Base-by-base conservation (phyloP, 2,797 vertebrate genomes). In the Manis javanica region DNA sequence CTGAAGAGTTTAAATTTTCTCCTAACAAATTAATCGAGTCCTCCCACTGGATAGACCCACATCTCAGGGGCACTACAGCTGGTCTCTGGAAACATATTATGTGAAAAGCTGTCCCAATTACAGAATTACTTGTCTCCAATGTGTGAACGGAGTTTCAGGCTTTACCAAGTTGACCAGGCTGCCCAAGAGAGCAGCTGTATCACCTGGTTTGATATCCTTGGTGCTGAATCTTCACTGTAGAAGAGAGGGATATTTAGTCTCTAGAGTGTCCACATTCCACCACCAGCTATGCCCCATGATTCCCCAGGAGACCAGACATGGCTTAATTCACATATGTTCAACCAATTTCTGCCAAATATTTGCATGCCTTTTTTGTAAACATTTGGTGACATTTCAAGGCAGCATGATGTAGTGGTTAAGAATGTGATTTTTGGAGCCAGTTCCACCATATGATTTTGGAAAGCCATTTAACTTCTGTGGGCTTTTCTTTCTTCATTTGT, bases 341-440 rank as follows among this genome's bases (percentile, higher is more conserved):
- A 39, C 2, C 5, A 78, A 37, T 84, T 75, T 79, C 59, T 90
- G 24, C n/a, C 39, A 89, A 79, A 96, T 89, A 77, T 66, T 71
- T 87, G 6, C 68, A 49, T 37, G 23, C 16, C 9, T 63, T 93
- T 86, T 64, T 82, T 78, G 16, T 88, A 88, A 95, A 87, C 23
- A 46, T 84, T 75, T 87, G 78, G 39, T 74, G 87, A 84, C 24
- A 53, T 91, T 93, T 88, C 39, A 91, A 92, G 51, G 26, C 24
- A 90, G 11, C 59, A 14, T 91, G 81, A 39, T 46, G 1, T 18
- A 59, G 26, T 72, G 71, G 23, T 69, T 82, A 75, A 68, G 83
- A 39, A 75, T 23, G 51, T 0, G 11, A 24, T 87, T 42, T 96
- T 88, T 64, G 64, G n/a, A 91, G 87, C 53, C 49, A 95, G 9